Evolutionary conservation across 2,888 invertebrate species (phyloP), one percentile per base, ranked within the genome.

Genomic region (Tenthredo scrophulariae): DNA sequence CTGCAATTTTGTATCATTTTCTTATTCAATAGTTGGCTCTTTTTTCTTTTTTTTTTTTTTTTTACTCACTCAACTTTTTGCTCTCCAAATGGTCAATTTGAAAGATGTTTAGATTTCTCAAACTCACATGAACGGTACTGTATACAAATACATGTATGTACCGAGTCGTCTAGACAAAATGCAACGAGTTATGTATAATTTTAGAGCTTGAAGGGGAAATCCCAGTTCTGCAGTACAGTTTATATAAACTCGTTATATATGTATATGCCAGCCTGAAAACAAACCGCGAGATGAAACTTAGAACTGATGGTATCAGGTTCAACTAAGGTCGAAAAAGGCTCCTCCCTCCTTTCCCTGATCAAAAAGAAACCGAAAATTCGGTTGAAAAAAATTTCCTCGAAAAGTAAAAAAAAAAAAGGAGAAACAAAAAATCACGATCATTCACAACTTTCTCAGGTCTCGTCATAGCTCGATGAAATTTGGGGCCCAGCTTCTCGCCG

Each of bases 161-260:
- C 26, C 33, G 33, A 13, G 67, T 43, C 72, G 72, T 72, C 72
- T 72, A 72, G 72, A 72, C 72, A 72, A 72, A 72, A 72, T 40
- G 72, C 72, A 40, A 72, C 72, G 72, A 72, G 72, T 72, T 40
- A 72, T 72, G 72, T 72, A 40, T 72, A 72, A 72, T 72, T 72
- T 40, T 72, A 72, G 72, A 72, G 37, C 70, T 29, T 26, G 26
- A 26, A 13, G 43, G 72, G 72, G 40, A 43, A 72, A 40, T 40
- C 72, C 72, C 43, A 26, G 67, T 67, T 26, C 67, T 67, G 13
- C 62, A 22, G 62, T 54, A n/a, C n/a, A 50, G 15, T n/a, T 15
- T 62, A 62, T 18, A 54, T 54, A n/a, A n/a, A 54, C 15, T 18
- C 18, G 18, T 54, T 18, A 18, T 54, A 54, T 54, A 5, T 13